Conservation (phyloP, 2,888 invertebrate genomes). For the Diaphora mendica region DNA sequence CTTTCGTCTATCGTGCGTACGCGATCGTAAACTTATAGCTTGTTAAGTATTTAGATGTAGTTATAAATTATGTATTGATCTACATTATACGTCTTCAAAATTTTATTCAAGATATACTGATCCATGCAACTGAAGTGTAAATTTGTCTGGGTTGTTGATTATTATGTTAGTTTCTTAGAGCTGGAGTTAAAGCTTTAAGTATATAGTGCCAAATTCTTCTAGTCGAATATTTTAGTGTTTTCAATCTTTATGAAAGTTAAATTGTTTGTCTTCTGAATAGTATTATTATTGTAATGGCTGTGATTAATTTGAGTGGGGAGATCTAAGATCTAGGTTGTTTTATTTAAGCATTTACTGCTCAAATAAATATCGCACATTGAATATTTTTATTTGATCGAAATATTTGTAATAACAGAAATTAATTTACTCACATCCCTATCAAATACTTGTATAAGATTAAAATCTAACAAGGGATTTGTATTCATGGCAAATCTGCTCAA, state of each 20-base stretch:
- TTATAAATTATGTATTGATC: conserved; percentile 63
- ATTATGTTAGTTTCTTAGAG: conserved; percentile 40
- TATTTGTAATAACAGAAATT: conserved; percentile 23
- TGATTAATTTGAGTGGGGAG: conserved; percentile 78
- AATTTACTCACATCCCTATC: conserved; percentile 43
- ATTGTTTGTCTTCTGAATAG: conserved; percentile 36
- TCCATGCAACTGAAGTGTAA: conserved; percentile 44
- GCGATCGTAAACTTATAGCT: conserved; percentile 73
- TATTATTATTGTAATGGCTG: conserved; percentile 78
- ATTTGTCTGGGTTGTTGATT: conserved; percentile 34
- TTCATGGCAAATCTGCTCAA: conserved; percentile 81
- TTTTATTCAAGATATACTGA: conserved; percentile 51
- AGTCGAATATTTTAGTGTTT: conserved; percentile 59
- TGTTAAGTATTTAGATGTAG: conserved; percentile 75
- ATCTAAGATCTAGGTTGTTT: conserved; percentile 71
- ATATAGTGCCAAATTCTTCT: conserved; percentile 68
- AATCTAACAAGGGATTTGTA: conserved; percentile 58
- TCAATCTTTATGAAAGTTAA: conserved; percentile 50
- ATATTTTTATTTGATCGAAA: conserved; percentile 30
- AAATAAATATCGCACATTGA: conserved; percentile 42
- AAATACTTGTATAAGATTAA: conserved; percentile 34
- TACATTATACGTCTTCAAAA: conserved; percentile 50
- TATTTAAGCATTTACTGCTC: conserved; percentile 55
- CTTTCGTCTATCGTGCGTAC: conserved; percentile 68
- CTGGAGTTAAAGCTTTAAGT: conserved; percentile 58